Conservation (phyloP, 2,888 invertebrate genomes). For the Ectropis crepuscularia region DNA sequence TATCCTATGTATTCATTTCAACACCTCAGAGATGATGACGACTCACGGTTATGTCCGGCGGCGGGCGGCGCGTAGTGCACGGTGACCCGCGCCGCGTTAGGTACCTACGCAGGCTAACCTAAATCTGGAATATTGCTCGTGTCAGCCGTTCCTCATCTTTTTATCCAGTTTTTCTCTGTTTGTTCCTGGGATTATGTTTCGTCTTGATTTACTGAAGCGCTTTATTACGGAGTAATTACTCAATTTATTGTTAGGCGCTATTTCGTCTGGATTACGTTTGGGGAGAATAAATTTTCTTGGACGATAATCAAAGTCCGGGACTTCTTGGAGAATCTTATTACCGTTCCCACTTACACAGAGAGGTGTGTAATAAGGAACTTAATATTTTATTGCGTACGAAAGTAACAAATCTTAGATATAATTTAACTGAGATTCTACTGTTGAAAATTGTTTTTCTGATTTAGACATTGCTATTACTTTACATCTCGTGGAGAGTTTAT, state of each 20-base stretch:
- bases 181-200: conserved; percentile 23
- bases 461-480: too few relatives aligned
- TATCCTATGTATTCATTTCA: too few relatives aligned
- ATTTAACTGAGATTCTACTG: too few relatives aligned
- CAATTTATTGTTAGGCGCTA: conserved; percentile 21
- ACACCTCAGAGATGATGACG: too few relatives aligned
- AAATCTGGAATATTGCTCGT: conserved; percentile 27
- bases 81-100: background rate
- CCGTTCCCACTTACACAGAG: background rate
- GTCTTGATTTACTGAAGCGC: conserved; percentile 27
- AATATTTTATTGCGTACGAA: too few relatives aligned
- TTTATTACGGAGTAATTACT: conserved; percentile 28
- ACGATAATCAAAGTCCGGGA: background rate
- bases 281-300: conserved; percentile 13
- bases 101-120: conserved; percentile 22
- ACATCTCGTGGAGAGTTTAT: too few relatives aligned
- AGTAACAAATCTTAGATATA: too few relatives aligned
- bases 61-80: background rate
- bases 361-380: too few relatives aligned
- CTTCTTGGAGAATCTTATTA: background rate
- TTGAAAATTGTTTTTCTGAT: too few relatives aligned
- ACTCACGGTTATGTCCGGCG: background rate
- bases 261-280: conserved; percentile 21
- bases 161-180: conserved; percentile 22
- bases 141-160: conserved; percentile 28